phyloP scores from a whole-genome alignment of 2,797 vertebrate species.

The Notamacropus eugenii region DNA sequence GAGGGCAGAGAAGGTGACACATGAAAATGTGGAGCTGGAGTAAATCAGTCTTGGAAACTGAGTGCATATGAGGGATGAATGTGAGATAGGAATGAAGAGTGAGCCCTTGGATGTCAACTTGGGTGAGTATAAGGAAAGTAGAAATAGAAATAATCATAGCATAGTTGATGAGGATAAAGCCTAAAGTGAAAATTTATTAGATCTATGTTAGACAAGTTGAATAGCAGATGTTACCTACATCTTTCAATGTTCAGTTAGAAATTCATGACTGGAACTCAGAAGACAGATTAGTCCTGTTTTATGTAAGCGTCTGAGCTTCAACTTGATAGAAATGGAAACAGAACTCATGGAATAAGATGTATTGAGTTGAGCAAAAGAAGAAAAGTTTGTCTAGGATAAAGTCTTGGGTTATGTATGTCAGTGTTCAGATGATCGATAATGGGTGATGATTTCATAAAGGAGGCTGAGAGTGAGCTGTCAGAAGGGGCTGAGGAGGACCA shows the following conservation, averaged over 20 bases:
- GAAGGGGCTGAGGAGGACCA: background rate
- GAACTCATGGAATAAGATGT: background rate
- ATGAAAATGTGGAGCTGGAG: background rate
- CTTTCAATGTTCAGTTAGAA: background rate
- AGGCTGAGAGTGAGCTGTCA: background rate
- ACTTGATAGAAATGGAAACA: background rate
- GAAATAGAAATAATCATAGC: background rate
- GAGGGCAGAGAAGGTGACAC: background rate
- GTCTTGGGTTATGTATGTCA: background rate
- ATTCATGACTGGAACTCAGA: background rate
- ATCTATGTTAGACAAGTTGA: background rate
- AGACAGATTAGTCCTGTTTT: background rate
- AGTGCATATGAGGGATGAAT: background rate
- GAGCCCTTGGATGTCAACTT: background rate
- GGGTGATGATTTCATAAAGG: background rate
- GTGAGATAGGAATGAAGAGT: background rate
- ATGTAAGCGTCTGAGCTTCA: background rate
- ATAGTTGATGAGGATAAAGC: background rate
- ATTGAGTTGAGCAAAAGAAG: background rate
- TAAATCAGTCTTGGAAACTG: background rate
- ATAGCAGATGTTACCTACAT: background rate
- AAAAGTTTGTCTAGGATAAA: background rate
- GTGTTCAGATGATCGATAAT: background rate
- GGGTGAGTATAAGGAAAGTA: background rate
- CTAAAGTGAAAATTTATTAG: background rate